A percentile compares a stretch with the other conserved stretches of the same genome.
Conservation (phyloP, 1,140 invertebrate species). For the Saccostrea cuccullata region DNA sequence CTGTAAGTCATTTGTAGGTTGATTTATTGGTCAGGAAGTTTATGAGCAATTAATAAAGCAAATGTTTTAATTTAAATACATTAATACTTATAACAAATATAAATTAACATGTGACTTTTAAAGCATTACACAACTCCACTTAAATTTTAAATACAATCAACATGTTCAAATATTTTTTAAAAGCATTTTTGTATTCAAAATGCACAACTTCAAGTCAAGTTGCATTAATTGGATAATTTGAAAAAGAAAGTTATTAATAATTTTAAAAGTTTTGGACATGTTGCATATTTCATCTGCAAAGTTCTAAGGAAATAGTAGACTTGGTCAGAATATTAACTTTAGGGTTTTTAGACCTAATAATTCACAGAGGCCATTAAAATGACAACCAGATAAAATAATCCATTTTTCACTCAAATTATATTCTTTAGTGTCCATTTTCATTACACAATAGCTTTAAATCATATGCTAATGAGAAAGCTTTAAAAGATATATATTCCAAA, state of each 20-base stretch:
- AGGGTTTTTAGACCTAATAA: neutral
- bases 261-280: neutral
- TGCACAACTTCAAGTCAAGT: neutral
- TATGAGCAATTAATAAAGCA: neutral
- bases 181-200: neutral
- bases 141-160: too few relatives aligned
- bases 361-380: neutral
- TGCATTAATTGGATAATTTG: neutral
- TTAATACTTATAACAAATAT: neutral
- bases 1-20: neutral
- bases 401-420: conserved; percentile 14
- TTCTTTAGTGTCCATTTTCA: neutral
- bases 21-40: neutral
- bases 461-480: neutral
- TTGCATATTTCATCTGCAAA: neutral
- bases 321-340: neutral
- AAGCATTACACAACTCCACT: too few relatives aligned
- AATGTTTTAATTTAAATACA: conserved; percentile 1
- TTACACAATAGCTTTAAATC: neutral
- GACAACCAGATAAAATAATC: neutral
- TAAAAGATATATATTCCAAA: too few relatives aligned
- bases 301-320: neutral
- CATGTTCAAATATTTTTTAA: neutral
- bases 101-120: too few relatives aligned
- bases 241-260: neutral